Evolutionary conservation across 2,888 invertebrate genomes (phyloP).

Genomic region (Scaptomyza reducta): DNA sequence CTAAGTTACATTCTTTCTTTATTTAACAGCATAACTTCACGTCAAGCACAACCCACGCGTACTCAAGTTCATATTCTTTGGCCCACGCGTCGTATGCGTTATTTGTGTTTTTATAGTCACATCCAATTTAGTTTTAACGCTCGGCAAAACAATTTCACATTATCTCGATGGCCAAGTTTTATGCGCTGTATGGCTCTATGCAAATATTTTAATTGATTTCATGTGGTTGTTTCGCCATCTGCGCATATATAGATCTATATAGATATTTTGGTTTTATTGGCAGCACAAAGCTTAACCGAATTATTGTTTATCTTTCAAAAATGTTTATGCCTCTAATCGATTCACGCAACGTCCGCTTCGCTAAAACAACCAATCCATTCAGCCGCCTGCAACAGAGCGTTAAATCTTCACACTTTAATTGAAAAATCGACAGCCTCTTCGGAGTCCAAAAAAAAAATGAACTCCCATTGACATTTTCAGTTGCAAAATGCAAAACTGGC

Average conservation of each 20-base stretch:
- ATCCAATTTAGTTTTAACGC: constrained; percentile 64
- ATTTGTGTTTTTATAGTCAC: constrained; percentile 57
- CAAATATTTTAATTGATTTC: constrained; percentile 76
- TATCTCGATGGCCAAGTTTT: constrained; percentile 26
- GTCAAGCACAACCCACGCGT: not conserved
- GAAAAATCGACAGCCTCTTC: not conserved
- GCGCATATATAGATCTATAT: constrained; percentile 16
- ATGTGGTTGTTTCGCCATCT: constrained; percentile 42
- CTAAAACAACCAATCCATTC: not conserved
- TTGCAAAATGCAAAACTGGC: not conserved
- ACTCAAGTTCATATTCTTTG: constrained; percentile 5
- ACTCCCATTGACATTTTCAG: not conserved
- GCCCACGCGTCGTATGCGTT: constrained; percentile 45
- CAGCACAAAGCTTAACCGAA: constrained; percentile 13
- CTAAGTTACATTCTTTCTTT: not conserved
- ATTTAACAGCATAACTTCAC: not conserved
- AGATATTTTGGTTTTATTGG: constrained; percentile 53
- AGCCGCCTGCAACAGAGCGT: constrained; percentile 10
- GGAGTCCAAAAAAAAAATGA: not conserved
- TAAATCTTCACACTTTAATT: constrained; percentile 12
- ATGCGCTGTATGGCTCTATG: constrained; percentile 36
- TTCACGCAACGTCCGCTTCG: constrained; percentile 10
- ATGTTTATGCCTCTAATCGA: constrained; percentile 33
- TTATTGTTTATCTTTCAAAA: constrained; percentile 39
- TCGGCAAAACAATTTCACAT: constrained; percentile 1